phyloP scores from a whole-genome alignment of 1,140 invertebrate genomes.

The Theocolax elegans region DNA sequence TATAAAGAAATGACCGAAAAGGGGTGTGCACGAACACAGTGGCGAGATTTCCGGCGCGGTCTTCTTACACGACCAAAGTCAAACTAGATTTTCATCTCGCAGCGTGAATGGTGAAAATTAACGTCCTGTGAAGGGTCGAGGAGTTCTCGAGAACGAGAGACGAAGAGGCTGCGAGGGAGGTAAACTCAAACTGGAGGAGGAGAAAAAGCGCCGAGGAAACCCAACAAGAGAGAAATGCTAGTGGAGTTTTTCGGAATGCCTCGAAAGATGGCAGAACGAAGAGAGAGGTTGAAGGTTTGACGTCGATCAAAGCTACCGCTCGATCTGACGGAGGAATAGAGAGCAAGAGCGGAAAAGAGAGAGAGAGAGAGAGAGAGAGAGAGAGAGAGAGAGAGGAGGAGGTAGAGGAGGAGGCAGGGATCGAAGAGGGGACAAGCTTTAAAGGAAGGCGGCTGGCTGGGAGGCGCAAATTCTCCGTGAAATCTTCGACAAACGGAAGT shows the following conservation, averaged over 20 bases:
- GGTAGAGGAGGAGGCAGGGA: background rate
- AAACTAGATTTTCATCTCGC: constrained; percentile 28
- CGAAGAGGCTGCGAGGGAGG: background rate
- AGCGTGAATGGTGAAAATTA: constrained; percentile 30
- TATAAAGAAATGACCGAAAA: constrained; percentile 2
- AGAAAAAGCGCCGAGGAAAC: constrained; percentile 7
- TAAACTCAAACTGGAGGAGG: constrained; percentile 11
- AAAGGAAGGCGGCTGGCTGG: background rate
- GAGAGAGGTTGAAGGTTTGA: too few relatives aligned
- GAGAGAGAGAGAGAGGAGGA: background rate
- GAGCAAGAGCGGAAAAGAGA: too few relatives aligned
- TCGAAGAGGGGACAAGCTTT: background rate
- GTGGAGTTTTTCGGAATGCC: too few relatives aligned
- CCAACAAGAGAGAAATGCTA: background rate
- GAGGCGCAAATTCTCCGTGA: constrained; percentile 52
- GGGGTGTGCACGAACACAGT: background rate
- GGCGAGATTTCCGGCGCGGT: background rate
- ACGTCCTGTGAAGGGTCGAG: constrained; percentile 3
- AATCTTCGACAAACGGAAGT: constrained; percentile 55
- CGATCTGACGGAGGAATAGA: too few relatives aligned
- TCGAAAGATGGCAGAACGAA: background rate
- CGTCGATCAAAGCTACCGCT: background rate
- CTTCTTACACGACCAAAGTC: constrained; percentile 4
- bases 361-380: background rate
- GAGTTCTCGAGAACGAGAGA: constrained; percentile 1